Base-by-base conservation (phyloP, 2,888 invertebrate species). In the Chymomyza amoena region DNA sequence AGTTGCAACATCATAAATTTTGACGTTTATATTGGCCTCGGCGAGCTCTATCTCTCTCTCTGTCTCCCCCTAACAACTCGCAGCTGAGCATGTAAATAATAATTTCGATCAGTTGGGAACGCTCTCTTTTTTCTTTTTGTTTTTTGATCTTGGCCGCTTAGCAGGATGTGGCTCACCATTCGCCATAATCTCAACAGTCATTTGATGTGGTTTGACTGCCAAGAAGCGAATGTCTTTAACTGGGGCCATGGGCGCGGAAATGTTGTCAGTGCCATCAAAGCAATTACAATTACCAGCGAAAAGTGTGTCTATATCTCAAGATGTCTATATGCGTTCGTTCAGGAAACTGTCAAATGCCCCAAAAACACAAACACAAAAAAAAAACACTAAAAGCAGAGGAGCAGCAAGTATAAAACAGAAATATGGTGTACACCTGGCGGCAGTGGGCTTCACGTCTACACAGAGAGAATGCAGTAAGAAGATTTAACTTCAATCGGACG, bases 1-100 rank as follows among this genome's bases (percentile, higher is more conserved):
- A n/a, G n/a, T 10, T 45, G 39, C 39, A 45, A 13, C 13, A 45
- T 78, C 86, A 88, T 87, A 87, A 83, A 87, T 87, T 83, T 83
- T 64, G 81, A 80, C 73, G 76, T 54, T 54, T 54, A 54, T 54
- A 54, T 54, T 54, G 54, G 20, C 16, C 4, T 16, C 18, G 6
- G 7, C 32, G 28, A 28, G 3, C 39, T 39, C 39, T 10, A 7
- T 9, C 9, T 10, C 10, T 5, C 39, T 45, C 6, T 7, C 13
- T 15, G 10, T 18, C 18, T 4, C 32, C 7, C 32, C 1, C 32
- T 32, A 32, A 7, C 32, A 32, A 28, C 28, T 6, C 84, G 76
- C 82, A 81, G 76, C 79, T 71, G 75, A 5, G 18, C 74, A 76
- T 74, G 74, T 76, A 76, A 74, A 76, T 74, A 74, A 74, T 76